These are phyloP conservation scores for Meles meles DNA, from an alignment of 2,113 vertebrate species.

Conservation along the genomic window DNA sequence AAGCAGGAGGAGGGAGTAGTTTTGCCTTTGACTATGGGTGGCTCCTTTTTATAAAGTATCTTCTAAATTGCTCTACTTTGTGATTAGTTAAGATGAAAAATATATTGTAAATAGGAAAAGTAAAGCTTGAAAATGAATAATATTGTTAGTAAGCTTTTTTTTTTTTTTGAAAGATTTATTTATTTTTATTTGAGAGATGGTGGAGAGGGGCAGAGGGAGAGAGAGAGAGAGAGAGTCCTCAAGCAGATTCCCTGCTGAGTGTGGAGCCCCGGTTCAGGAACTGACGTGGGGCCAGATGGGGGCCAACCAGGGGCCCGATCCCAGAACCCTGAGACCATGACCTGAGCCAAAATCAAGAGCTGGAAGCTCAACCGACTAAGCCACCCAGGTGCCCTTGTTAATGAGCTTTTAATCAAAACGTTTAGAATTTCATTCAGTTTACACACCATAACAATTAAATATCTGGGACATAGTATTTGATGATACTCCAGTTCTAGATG, in stretches of 20 bases:
- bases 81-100: conserved; percentile 20
- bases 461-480: background rate
- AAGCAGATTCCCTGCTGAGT: background rate
- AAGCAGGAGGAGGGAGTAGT: conserved; percentile 56
- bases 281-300: background rate
- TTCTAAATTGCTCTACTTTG: background rate
- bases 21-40: background rate
- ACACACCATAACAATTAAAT: background rate
- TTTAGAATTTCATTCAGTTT: background rate
- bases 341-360: background rate
- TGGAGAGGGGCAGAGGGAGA: background rate
- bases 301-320: background rate
- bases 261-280: background rate
- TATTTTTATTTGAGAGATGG: background rate
- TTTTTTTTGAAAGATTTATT: background rate
- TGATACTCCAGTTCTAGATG: background rate
- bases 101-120: background rate
- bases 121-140: background rate
- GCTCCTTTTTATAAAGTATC: background rate
- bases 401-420: background rate
- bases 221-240: background rate
- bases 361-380: background rate
- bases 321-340: background rate
- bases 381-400: background rate
- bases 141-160: background rate